These are phyloP conservation scores for Eumeta japonica DNA, from an alignment of 1,140 invertebrate species.

Conservation along the genomic window DNA sequence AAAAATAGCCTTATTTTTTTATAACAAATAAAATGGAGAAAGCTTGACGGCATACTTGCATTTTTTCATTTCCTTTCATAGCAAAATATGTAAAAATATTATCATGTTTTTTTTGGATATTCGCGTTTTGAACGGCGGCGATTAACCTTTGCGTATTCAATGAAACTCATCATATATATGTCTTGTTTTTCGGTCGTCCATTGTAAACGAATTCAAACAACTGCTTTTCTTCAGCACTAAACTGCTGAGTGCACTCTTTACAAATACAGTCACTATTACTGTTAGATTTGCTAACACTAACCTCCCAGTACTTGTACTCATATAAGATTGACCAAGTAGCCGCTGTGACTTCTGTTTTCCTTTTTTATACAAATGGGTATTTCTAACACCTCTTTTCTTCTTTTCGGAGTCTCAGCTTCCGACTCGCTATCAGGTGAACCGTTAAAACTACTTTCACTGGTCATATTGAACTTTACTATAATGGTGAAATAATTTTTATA, in stretches of 20 bases:
- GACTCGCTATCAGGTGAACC: too few species aligned
- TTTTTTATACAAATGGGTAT: slow-evolving; percentile 1
- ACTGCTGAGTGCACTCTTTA: neutral
- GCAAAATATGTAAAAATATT: slow-evolving; percentile 5
- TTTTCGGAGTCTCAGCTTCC: slow-evolving; percentile 1
- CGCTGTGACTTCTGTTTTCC: neutral
- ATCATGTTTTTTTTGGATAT: slow-evolving; percentile 1
- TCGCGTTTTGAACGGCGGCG: neutral
- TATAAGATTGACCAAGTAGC: neutral
- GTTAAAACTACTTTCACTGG: too few species aligned
- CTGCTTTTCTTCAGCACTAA: neutral
- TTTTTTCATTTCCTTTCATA: slow-evolving; percentile 7
- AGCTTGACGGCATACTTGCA: slow-evolving; percentile 1
- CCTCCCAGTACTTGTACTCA: slow-evolving; percentile 1
- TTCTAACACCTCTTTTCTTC: slow-evolving; percentile 1
- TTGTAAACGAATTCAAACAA: slow-evolving; percentile 1
- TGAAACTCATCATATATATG: too few species aligned
- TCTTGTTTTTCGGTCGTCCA: neutral
- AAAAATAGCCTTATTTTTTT: too few species aligned
- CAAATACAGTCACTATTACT: neutral
- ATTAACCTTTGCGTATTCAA: too few species aligned
- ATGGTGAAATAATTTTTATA: too few species aligned
- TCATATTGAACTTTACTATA: too few species aligned
- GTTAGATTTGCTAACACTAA: slow-evolving; percentile 1
- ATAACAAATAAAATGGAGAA: too few species aligned